Base-by-base conservation (phyloP, 2,797 vertebrate species). In the Gadopsis bispinosus region DNA sequence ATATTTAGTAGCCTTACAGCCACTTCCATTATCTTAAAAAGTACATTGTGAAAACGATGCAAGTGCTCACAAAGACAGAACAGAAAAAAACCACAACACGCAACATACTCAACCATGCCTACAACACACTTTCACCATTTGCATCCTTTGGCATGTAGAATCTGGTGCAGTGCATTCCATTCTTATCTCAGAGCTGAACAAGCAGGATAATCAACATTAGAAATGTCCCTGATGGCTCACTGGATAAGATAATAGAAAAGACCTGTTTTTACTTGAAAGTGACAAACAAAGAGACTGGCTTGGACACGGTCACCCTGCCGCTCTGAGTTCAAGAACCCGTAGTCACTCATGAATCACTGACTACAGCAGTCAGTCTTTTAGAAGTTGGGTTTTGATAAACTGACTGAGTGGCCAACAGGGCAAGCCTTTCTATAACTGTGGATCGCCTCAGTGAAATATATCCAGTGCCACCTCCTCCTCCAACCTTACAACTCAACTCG, bases 181-280 rank as follows among this genome's bases (percentile, higher is more conserved):
- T 86, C 75, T 79, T 77, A 81, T 85, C 85, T 77, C 31, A 48
- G 20, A 47, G 59, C 19, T 4, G 19, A 77, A 41, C 67, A 20
- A 71, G 7, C 59, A 20, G 41, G 31, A 2, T 54, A 35, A 77
- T 48, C 69, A 43, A 81, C n/a, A 70, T 60, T 3, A 7, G 50
- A 81, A 22, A 73, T 37, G 43, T 17, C 33, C 14, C 51, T 76
- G 53, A 54, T 71, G 87, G 50, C 71, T 66, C 41, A 50, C 48
- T 3, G n/a, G 56, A 75, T 20, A 68, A 56, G 26, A 77, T 14
- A 71, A 70, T 26, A 29, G 33, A 14, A 58, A 71, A 73, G 26
- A 41, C 45, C 29, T 69, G 8, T 12, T 9, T 56, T 56, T 14
- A 53, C 56, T 45, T 2, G 0, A 70, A 60, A 48, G n/a, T 35